phyloP scores from a whole-genome alignment of 53 echinoderm and acorn worm genomes.

The Astropecten irregularis region DNA sequence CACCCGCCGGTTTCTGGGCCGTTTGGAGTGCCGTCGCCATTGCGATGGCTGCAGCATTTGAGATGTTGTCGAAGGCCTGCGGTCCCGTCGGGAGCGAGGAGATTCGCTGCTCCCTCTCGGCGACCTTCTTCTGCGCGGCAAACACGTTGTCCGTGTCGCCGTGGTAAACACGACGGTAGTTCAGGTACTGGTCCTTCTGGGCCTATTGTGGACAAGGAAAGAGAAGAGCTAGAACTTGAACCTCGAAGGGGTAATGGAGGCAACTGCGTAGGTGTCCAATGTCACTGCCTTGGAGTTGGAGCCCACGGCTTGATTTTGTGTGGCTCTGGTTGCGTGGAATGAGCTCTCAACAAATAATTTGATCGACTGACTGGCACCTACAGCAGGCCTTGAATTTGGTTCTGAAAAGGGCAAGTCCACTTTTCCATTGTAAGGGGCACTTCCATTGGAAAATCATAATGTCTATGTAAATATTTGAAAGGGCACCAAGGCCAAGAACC shows the following conservation, averaged over 20 bases:
- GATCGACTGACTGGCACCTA: too few relatives aligned
- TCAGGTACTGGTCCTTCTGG: constrained; percentile 97
- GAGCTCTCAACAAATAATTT: too few relatives aligned
- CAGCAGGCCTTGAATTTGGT: too few relatives aligned
- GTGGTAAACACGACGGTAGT: constrained; percentile 88
- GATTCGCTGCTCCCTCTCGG: constrained; percentile 45
- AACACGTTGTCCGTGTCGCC: constrained; percentile 85
- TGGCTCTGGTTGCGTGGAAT: too few relatives aligned
- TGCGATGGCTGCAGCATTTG: constrained; percentile 82
- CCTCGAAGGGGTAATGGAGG: neutral
- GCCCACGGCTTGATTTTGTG: too few relatives aligned
- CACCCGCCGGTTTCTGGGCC: constrained; percentile 89
- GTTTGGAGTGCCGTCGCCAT: constrained; percentile 92
- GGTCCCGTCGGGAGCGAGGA: constrained; percentile 63
- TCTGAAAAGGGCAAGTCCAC: too few relatives aligned
- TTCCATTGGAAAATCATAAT: too few relatives aligned
- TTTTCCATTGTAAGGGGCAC: too few relatives aligned
- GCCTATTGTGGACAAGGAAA: constrained; percentile 48
- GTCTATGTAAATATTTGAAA: too few relatives aligned
- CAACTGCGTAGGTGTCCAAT: too few relatives aligned
- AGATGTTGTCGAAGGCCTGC: constrained; percentile 66
- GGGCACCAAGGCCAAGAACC: too few relatives aligned
- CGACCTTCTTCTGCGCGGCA: constrained; percentile 66
- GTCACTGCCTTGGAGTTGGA: too few relatives aligned
- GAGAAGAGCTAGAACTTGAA: neutral